These are phyloP conservation scores for Drosophila trichaetosa DNA, from an alignment of 2,888 invertebrate genomes.

Conservation along the genomic window DNA sequence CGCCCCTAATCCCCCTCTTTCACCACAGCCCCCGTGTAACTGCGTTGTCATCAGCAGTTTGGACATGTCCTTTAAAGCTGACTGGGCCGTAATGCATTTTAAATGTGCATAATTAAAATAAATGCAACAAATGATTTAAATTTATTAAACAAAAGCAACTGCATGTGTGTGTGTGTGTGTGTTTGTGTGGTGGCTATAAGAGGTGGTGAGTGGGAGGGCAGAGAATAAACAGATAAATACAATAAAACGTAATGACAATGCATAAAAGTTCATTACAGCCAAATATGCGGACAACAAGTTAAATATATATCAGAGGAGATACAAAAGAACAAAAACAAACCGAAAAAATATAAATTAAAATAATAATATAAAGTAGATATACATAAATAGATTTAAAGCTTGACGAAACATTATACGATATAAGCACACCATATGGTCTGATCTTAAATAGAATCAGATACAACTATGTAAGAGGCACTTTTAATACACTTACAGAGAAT, in stretches of 20 bases:
- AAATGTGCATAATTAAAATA: slow-evolving; percentile 77
- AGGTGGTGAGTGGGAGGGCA: not conserved
- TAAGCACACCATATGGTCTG: not conserved
- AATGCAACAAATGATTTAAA: slow-evolving; percentile 80
- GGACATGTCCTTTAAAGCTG: slow-evolving; percentile 36
- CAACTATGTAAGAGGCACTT: not conserved
- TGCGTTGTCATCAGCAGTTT: slow-evolving; percentile 2
- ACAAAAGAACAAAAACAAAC: slow-evolving; percentile 5
- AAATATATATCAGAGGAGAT: slow-evolving; percentile 21
- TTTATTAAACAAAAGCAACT: slow-evolving; percentile 65
- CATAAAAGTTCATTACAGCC: slow-evolving; percentile 76
- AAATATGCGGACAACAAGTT: slow-evolving; percentile 51
- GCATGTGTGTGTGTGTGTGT: not conserved
- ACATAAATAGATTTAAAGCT: not conserved
- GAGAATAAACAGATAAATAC: slow-evolving; percentile 57
- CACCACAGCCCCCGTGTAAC: not conserved
- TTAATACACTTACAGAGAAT: not conserved
- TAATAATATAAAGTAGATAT: not conserved
- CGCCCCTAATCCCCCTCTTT: not conserved
- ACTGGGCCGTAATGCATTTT: slow-evolving; percentile 67
- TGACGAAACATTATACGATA: not conserved
- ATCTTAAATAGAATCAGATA: not conserved
- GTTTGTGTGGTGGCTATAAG: not conserved
- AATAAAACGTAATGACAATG: slow-evolving; percentile 78
- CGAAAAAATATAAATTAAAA: not conserved